These are phyloP conservation scores for Triops longicaudatus DNA, from an alignment of 1,140 invertebrate genomes.

Conservation along the genomic window DNA sequence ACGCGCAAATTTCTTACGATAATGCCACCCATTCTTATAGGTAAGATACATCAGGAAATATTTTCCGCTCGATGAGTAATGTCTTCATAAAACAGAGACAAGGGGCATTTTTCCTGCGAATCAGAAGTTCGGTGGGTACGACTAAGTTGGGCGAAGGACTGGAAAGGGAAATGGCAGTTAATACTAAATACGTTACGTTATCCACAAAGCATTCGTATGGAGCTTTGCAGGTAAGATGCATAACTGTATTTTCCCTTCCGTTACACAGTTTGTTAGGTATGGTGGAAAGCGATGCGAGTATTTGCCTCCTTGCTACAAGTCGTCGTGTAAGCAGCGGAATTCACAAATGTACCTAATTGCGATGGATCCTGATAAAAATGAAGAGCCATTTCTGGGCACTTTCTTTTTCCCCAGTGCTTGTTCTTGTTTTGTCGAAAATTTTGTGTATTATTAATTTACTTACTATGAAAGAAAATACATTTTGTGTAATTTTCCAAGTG, in stretches of 20 bases:
- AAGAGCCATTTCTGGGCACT: constrained; percentile 37
- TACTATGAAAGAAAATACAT: background rate
- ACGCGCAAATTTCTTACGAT: constrained; percentile 19
- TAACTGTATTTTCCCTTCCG: background rate
- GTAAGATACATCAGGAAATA: constrained; percentile 1
- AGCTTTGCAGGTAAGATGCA: constrained; percentile 39
- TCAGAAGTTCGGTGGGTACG: constrained; percentile 39
- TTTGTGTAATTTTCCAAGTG: background rate
- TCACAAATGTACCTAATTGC: constrained; percentile 40
- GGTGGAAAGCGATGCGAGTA: constrained; percentile 40
- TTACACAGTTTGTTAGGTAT: constrained; percentile 33
- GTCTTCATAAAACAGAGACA: constrained; percentile 30
- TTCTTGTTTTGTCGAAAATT: constrained; percentile 41
- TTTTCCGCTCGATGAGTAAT: background rate
- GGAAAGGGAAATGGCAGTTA: constrained; percentile 41
- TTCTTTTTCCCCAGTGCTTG: constrained; percentile 43
- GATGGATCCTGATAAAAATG: constrained; percentile 39
- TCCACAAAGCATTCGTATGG: constrained; percentile 41
- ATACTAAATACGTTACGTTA: constrained; percentile 41
- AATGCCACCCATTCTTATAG: constrained; percentile 25
- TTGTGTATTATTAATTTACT: constrained; percentile 33
- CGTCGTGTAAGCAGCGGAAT: constrained; percentile 37
- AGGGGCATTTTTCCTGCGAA: constrained; percentile 43
- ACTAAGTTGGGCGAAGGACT: constrained; percentile 43
- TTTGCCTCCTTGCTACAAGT: constrained; percentile 42